Conservation (phyloP, 2,888 invertebrate genomes). For the Platycheirus albimanus region DNA sequence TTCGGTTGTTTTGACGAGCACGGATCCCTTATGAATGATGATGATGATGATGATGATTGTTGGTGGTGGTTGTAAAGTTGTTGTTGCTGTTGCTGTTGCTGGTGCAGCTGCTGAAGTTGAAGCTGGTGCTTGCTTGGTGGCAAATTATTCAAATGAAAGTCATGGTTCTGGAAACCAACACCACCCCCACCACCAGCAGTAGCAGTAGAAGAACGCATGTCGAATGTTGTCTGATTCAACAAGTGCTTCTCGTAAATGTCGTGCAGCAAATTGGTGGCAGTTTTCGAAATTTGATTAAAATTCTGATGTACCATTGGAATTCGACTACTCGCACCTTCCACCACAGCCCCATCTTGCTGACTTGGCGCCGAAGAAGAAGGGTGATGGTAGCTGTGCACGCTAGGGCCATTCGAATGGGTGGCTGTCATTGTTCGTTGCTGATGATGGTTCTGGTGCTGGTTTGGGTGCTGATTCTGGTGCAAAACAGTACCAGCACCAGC, state of each 20-base stretch:
- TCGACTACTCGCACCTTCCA: conserved; percentile 64
- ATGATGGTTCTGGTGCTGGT: conserved; percentile 47
- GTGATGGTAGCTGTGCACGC: conserved; percentile 45
- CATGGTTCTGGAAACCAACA: conserved; percentile 16
- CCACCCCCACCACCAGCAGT: conserved; percentile 16
- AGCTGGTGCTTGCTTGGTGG: conserved; percentile 54
- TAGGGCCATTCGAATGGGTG: conserved; percentile 49
- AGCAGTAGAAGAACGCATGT: conserved; percentile 59
- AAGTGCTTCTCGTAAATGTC: conserved; percentile 80
- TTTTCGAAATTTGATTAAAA: conserved; percentile 80
- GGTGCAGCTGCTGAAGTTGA: conserved; percentile 33
- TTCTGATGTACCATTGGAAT: conserved; percentile 74
- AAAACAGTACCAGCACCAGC: conserved; percentile 52
- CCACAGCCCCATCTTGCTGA: conserved; percentile 47
- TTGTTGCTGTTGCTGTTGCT: conserved; percentile 62
- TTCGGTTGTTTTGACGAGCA: conserved; percentile 56
- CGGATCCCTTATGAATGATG: conserved; percentile 57
- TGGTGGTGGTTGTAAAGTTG: conserved; percentile 49
- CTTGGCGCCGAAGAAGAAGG: conserved; percentile 27
- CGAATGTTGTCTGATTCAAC: conserved; percentile 79
- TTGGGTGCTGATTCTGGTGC: conserved; percentile 45
- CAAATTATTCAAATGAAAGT: conserved; percentile 67
- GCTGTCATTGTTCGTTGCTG: conserved; percentile 56
- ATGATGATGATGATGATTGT: conserved; percentile 21
- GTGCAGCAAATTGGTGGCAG: conserved; percentile 79